Evolutionary conservation across 2,888 invertebrate genomes (phyloP), one percentile per base, ranked within the genome.

Genomic region (Ischnura elegans): DNA sequence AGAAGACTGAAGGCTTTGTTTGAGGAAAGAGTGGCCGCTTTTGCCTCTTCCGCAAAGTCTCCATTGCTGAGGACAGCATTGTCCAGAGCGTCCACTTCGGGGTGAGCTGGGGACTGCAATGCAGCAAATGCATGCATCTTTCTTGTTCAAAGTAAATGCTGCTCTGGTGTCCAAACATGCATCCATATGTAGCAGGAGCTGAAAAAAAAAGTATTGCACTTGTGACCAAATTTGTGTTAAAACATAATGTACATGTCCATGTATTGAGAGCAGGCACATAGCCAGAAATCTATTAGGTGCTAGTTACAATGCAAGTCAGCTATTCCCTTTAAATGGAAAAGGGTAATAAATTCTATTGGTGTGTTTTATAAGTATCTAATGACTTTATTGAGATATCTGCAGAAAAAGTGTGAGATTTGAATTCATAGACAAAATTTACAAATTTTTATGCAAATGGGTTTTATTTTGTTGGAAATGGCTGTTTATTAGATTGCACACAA

Each of bases 1-100:
- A 36, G 61, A 10, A 61, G 90, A 61, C 90, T 90, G 90, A 90
- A 90, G 66, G 47, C 90, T 43, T 66, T 90, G 90, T 90, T 90
- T 45, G 90, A 90, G 90, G 90, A 90, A 43, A 61, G 61, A 45
- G 61, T 90, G 8, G 90, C 90, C 6, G 90, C 90, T 21, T 90
- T 90, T 61, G 61, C 90, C 66, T 90, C 90, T 43, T 42, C 55
- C 61, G 42, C 55, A 42, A 90, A n/a, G 90, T 90, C 61, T 25
- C 90, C 61, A 55, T 61, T 55, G 21, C 90, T 25, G 90, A 90
- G 45, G 90, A 61, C 61, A 25, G 3, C 76, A 36, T n/a, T n/a
- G n/a, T 61, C 61, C 61, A 42, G 43, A 13, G n/a, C 61, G n/a
- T 42, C 90, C 43, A n/a, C 90, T n/a, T 25, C 10, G 61, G 90